Conservation (phyloP, 2,888 invertebrate genomes). For the Helicoverpa assulta region DNA sequence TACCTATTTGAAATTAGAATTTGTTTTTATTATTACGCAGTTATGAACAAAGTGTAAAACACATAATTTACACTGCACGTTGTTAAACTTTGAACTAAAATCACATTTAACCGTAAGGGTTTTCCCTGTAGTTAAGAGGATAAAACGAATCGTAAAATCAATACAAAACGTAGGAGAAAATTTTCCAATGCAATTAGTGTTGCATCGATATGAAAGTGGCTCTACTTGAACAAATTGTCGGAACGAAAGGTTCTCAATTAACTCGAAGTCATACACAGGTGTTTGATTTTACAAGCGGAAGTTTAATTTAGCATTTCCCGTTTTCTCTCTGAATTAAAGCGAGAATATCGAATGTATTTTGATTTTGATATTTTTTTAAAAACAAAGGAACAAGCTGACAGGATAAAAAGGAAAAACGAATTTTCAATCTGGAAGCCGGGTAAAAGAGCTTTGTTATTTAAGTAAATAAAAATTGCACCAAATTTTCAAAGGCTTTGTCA, state of each 20-base stretch:
- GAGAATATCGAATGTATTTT: conserved; percentile 16
- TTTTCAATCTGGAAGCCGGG: background rate
- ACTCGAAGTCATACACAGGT: conserved; percentile 65
- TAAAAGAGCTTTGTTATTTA: too few species aligned
- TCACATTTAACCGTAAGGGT: conserved; percentile 17
- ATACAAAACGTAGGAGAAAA: conserved; percentile 35
- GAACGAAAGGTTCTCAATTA: conserved; percentile 65
- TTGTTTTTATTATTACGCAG: too few species aligned
- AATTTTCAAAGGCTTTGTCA: too few species aligned
- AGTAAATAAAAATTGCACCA: too few species aligned
- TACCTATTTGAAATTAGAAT: too few species aligned
- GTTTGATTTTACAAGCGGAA: conserved; percentile 52
- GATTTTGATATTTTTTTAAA: background rate
- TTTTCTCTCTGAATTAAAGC: conserved; percentile 17
- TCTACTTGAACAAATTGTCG: conserved; percentile 57
- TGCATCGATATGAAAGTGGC: conserved; percentile 50
- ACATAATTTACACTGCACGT: background rate
- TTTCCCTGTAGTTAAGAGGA: conserved; percentile 1
- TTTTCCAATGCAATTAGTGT: conserved; percentile 56
- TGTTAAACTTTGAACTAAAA: background rate
- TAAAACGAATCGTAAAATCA: conserved; percentile 50
- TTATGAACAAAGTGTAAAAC: too few species aligned
- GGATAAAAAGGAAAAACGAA: background rate
- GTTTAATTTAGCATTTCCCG: conserved; percentile 39
- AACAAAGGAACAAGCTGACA: background rate